Evolutionary conservation across 2,113 vertebrate species (phyloP), one percentile per base, ranked within the genome.

Genomic region (Vulpes lagopus): DNA sequence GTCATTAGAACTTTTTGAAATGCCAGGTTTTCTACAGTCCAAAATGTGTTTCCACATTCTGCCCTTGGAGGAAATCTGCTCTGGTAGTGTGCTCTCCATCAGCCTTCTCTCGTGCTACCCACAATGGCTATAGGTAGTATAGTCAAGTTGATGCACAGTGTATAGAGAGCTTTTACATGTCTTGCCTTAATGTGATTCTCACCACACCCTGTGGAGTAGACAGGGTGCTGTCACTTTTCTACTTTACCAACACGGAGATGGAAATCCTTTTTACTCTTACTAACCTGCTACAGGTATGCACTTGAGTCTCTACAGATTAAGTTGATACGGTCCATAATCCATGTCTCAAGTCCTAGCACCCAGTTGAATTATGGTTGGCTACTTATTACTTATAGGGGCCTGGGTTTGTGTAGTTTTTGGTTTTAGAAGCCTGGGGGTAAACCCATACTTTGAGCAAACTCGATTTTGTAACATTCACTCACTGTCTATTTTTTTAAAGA

Each of bases 371-470:
- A 71, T 38, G n/a, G 12, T 84, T 85, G 49, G 0, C 19, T 82
- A 23, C 59, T 95, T 91, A 32, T 32, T 64, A 81, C 62, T 59
- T 71, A 89, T 43, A 59, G 35, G 11, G n/a, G 2, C 2, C 59
- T 62, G 3, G 43, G 30, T 43, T 43, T 43, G 6, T 83, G 3
- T 94, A 76, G n/a, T 19, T 86, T 94, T 71, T 76, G 11, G 43
- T 94, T 92, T 93, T 60, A 85, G 85, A 78, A 91, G 38, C 35
- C 65, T 59, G 38, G 10, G 81, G 64, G 23, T 38, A 65, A 93
- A 64, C 79, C 4, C 0, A 1, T 90, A 19, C 67, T 64, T 55
- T 86, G 20, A 96, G 22, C 30, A 87, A 80, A 89, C 8, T 93
- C 94, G 43, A 62, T 90, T 85, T 92, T 27, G 57, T 79, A 55